phyloP scores from a whole-genome alignment of 1,140 invertebrate genomes.

The Helicoverpa zea region DNA sequence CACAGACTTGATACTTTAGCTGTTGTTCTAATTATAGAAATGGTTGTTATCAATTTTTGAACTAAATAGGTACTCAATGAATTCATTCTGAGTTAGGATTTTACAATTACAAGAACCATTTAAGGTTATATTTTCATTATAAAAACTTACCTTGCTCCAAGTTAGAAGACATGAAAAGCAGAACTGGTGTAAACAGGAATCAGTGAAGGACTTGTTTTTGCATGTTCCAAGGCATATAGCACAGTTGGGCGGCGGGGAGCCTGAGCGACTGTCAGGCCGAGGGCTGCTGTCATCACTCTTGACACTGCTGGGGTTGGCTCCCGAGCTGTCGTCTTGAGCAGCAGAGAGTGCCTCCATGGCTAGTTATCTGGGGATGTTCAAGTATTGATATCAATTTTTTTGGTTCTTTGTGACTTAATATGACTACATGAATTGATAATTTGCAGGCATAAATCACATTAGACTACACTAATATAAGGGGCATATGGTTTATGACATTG shows the following conservation, averaged over 20 bases:
- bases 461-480: no score
- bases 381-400: not conserved
- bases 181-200: conserved; percentile 97
- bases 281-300: conserved; percentile 80
- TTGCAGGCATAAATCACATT: no score
- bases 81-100: not conserved
- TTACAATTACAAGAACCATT: no score
- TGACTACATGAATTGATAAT: no score
- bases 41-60: not conserved
- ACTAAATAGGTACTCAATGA: not conserved
- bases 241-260: conserved; percentile 94
- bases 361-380: conserved; percentile 8
- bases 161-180: conserved; percentile 97
- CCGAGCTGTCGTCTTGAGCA: conserved; percentile 70
- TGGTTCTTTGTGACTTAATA: no score
- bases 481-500: no score
- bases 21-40: not conserved
- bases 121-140: not conserved
- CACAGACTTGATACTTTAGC: not conserved
- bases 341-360: conserved; percentile 73
- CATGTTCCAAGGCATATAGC: conserved; percentile 96
- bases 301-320: conserved; percentile 70
- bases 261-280: conserved; percentile 74
- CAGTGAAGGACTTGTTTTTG: conserved; percentile 95
- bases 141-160: conserved; percentile 94